Conservation (phyloP, 2,797 vertebrate genomes). For the Falco naumanni region DNA sequence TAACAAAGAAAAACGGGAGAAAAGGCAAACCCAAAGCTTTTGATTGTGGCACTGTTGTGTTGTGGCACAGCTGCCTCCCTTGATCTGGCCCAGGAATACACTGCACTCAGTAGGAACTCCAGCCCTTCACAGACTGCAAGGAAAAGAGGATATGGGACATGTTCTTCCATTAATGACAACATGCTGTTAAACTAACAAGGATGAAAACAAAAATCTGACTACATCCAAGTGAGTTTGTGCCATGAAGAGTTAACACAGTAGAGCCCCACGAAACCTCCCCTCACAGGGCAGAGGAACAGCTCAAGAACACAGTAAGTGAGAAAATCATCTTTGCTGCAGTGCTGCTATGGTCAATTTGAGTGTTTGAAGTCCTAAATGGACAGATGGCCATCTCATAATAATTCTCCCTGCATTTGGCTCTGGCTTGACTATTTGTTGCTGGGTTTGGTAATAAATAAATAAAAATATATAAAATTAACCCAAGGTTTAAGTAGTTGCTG, state of each 20-base stretch:
- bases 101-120: background rate
- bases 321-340: background rate
- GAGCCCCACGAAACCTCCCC: background rate
- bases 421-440: background rate
- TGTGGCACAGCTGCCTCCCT: background rate
- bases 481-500: background rate
- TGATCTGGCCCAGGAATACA: background rate
- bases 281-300: background rate
- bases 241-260: background rate
- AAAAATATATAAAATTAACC: background rate
- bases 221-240: background rate
- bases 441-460: background rate
- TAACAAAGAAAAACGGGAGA: background rate
- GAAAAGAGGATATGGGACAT: background rate
- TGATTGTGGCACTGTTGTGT: background rate
- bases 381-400: background rate
- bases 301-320: background rate
- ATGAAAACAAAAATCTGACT: background rate
- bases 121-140: background rate
- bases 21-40: background rate
- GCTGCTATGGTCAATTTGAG: background rate
- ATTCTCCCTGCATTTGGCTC: background rate
- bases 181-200: background rate
- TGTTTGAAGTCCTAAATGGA: background rate
- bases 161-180: background rate